Conservation (phyloP, 2,797 vertebrate genomes). For the Melanotaenia trifasciata region DNA sequence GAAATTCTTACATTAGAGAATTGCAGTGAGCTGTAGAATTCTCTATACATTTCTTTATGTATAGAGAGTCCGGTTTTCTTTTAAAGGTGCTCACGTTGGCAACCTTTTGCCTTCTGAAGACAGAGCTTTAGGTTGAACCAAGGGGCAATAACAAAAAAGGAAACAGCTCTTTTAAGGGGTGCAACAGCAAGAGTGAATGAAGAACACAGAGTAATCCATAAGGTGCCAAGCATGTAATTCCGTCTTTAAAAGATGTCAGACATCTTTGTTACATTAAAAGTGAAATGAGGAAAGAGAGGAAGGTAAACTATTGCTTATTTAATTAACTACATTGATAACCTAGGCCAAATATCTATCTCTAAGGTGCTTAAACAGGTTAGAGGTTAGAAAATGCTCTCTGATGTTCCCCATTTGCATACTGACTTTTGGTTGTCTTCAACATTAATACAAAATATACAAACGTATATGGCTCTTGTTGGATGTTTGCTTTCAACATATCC, state of each 20-base stretch:
- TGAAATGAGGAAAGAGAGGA: constrained; percentile 9
- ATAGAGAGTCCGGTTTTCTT: too few relatives aligned
- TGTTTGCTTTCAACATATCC: background rate
- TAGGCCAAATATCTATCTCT: background rate
- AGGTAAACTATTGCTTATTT: constrained; percentile 7
- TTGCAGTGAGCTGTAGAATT: too few relatives aligned
- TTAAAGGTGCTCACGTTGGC: too few relatives aligned
- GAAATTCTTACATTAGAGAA: too few relatives aligned
- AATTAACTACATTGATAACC: background rate
- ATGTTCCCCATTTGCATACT: background rate
- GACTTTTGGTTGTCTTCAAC: background rate
- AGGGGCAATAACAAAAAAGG: too few relatives aligned
- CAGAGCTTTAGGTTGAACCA: too few relatives aligned
- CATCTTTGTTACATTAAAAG: background rate
- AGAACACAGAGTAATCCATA: constrained; percentile 1
- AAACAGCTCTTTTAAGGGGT: too few relatives aligned
- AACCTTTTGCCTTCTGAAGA: too few relatives aligned
- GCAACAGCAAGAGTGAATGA: background rate
- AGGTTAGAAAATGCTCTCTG: background rate
- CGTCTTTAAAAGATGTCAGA: constrained; percentile 8
- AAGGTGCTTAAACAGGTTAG: background rate
- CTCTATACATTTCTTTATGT: too few relatives aligned
- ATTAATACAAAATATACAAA: background rate
- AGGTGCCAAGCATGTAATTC: background rate
- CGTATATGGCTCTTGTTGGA: background rate